Evolutionary conservation across 2,113 vertebrate genomes (phyloP).

Genomic region (Actinemys pallida): DNA sequence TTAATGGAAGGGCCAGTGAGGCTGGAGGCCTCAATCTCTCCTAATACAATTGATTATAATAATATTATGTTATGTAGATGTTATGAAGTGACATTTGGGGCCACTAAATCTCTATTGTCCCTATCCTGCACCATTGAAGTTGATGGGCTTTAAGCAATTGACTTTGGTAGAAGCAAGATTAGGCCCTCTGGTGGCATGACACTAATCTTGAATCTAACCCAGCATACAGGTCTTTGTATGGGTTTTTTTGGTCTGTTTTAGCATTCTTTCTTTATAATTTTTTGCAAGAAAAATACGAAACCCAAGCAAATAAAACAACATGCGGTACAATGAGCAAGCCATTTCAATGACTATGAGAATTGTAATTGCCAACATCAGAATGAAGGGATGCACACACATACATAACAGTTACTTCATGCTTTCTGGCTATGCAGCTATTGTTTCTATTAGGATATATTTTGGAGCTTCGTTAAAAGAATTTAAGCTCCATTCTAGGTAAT

Average conservation of each 20-base stretch:
- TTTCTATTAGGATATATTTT: neutral
- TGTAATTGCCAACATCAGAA: neutral
- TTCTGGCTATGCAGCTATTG: neutral
- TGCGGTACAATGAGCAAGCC: neutral
- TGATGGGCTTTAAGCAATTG: neutral
- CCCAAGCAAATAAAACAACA: neutral
- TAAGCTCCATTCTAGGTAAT: neutral
- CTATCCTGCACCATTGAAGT: neutral
- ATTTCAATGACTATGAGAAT: neutral
- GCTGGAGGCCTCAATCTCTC: slow-evolving; percentile 3
- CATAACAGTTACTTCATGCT: neutral
- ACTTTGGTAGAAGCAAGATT: neutral
- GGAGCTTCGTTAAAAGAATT: neutral
- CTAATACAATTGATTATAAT: slow-evolving; percentile 3
- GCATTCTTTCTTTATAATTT: neutral
- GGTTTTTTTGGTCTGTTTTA: neutral
- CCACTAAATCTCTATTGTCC: neutral
- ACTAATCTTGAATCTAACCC: neutral
- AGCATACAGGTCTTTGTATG: neutral
- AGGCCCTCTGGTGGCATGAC: neutral
- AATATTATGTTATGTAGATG: neutral
- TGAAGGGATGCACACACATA: neutral
- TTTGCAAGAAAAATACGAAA: neutral
- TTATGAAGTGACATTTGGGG: neutral
- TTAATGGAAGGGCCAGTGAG: neutral